Evolutionary conservation across 2,888 invertebrate species (phyloP).

Genomic region (Macaria notata): DNA sequence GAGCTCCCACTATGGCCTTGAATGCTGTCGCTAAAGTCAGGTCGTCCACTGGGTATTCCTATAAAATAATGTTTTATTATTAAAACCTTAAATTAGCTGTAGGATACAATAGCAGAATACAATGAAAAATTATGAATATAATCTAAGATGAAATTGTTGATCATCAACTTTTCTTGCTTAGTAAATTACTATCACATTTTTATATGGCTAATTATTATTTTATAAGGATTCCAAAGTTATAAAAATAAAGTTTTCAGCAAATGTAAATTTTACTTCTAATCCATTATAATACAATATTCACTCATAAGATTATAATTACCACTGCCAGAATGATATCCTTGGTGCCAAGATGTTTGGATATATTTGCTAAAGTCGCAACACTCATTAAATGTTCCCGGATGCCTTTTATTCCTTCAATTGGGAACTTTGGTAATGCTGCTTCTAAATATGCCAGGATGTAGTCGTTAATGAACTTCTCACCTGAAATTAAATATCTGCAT

Average conservation of each 20-base stretch:
- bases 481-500: slow-evolving; percentile 41
- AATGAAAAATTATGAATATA: too few species aligned
- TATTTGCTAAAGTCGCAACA: slow-evolving; percentile 85
- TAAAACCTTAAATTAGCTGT: too few species aligned
- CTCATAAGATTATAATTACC: slow-evolving; percentile 65
- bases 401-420: slow-evolving; percentile 87
- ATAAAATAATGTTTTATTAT: slow-evolving; percentile 11
- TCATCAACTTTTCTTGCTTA: too few species aligned
- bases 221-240: too few species aligned
- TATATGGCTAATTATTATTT: too few species aligned
- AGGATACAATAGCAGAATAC: too few species aligned
- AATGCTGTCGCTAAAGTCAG: slow-evolving; percentile 87
- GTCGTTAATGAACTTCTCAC: slow-evolving; percentile 84
- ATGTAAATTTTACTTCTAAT: too few species aligned
- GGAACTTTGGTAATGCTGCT: slow-evolving; percentile 86
- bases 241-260: too few species aligned
- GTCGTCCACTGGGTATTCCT: slow-evolving; percentile 88
- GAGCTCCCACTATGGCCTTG: slow-evolving; percentile 90
- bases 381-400: slow-evolving; percentile 85
- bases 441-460: slow-evolving; percentile 87
- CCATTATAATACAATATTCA: too few species aligned
- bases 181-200: too few species aligned
- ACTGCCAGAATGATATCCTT: slow-evolving; percentile 90
- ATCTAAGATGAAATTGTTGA: too few species aligned
- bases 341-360: slow-evolving; percentile 89